These are phyloP conservation scores for Acipenser ruthenus DNA, from an alignment of 2,797 vertebrate genomes.

Conservation along the genomic window DNA sequence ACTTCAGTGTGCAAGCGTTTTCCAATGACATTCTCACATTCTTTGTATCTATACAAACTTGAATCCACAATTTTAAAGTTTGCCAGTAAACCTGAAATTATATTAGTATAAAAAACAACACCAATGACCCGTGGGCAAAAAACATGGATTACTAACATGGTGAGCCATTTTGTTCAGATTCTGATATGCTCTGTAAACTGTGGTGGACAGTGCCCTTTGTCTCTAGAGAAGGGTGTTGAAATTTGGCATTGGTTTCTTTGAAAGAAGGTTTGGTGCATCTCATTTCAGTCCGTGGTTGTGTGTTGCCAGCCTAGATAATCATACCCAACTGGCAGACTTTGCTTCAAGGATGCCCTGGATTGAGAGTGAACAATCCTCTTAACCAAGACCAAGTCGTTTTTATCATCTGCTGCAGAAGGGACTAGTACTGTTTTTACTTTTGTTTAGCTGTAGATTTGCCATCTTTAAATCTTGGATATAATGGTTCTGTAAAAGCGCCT, in stretches of 20 bases:
- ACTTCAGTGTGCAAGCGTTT: too few relatives aligned
- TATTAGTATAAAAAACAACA: too few relatives aligned
- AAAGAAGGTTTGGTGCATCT: slow-evolving; percentile 30
- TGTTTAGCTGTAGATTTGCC: slow-evolving; percentile 26
- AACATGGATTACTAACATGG: too few relatives aligned
- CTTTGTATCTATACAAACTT: too few relatives aligned
- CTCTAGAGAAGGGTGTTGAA: slow-evolving; percentile 6
- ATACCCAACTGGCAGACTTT: slow-evolving; percentile 43
- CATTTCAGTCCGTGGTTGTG: slow-evolving; percentile 22
- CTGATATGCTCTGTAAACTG: too few relatives aligned
- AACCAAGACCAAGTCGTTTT: slow-evolving; percentile 36
- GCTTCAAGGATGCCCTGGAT: slow-evolving; percentile 38
- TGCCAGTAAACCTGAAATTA: too few relatives aligned
- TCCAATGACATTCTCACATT: too few relatives aligned
- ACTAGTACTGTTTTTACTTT: slow-evolving; percentile 33
- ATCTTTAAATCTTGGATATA: slow-evolving; percentile 27
- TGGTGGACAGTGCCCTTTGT: too few relatives aligned
- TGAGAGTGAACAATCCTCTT: slow-evolving; percentile 46
- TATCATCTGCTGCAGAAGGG: slow-evolving; percentile 42
- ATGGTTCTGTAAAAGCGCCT: not conserved
- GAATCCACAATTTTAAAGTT: too few relatives aligned
- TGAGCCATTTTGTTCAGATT: too few relatives aligned
- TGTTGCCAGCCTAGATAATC: slow-evolving; percentile 32
- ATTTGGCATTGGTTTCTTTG: slow-evolving; percentile 39
- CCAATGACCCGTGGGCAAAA: too few relatives aligned